Evolutionary conservation across 2,113 vertebrate species (phyloP).

Genomic region (Eira barbara): DNA sequence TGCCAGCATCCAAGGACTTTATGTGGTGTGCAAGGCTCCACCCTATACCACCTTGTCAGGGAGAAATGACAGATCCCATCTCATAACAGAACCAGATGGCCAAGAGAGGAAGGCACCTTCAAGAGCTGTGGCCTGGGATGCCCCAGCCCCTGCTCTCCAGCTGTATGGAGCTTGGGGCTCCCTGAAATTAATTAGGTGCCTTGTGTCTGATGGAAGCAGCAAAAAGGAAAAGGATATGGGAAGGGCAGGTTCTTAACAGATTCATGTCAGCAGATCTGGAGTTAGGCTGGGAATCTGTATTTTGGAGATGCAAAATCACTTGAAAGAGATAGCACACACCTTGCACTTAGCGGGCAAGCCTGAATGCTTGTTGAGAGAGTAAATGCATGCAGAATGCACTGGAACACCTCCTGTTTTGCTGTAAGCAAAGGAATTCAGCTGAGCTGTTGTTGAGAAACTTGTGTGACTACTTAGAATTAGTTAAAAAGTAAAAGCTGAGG

Average conservation of each 20-base stretch:
- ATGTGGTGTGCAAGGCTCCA: not conserved
- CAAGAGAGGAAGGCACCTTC: not conserved
- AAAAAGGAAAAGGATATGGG: not conserved
- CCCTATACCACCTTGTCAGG: not conserved
- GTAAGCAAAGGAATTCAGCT: conserved; percentile 35
- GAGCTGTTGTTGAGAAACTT: conserved; percentile 53
- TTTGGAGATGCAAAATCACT: not conserved
- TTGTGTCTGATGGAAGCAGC: not conserved
- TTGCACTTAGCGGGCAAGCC: not conserved
- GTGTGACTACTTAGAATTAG: conserved; percentile 35
- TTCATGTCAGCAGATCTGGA: not conserved
- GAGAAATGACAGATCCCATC: not conserved
- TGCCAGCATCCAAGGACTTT: not conserved
- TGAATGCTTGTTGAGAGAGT: not conserved
- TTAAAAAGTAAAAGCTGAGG: conserved; percentile 64
- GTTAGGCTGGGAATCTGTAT: not conserved
- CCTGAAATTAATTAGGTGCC: not conserved
- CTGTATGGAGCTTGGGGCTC: not conserved
- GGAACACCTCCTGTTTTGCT: not conserved
- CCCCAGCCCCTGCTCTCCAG: not conserved
- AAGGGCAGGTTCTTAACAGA: not conserved
- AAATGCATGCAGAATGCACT: not conserved
- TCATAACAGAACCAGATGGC: not conserved
- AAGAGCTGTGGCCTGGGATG: not conserved
- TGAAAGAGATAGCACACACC: not conserved